Evolutionary conservation across 1,140 invertebrate genomes (phyloP), one percentile per base, ranked within the genome.

Genomic region (Orchesella cincta): DNA sequence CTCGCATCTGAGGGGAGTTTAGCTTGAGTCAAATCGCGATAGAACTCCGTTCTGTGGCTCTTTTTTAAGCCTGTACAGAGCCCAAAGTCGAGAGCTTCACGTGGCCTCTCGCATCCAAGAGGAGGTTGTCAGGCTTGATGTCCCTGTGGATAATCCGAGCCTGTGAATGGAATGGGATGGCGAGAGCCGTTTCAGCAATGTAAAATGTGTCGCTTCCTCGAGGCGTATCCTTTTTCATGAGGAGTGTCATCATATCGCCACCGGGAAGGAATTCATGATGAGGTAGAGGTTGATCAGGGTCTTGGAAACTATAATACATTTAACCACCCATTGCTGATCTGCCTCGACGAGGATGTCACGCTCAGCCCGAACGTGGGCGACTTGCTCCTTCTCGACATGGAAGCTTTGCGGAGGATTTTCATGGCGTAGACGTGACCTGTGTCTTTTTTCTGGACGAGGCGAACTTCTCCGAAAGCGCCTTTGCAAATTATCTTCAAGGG

Each of bases 341-440:
- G 98, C 98, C 87, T 99, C 97, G 12, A 98, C 98, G 35, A 99
- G 88, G 73, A 99, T 94, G 86, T 99, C 98, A 77, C 98, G 88
- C 88, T 99, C 98, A 12, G 98, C 98, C 83, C 98, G 89, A 2
- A 99, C 98, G 86, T 99, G 98, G 1, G 98, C 98, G 74, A 99
- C 93, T 88, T 99, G 98, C 88, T 99, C 98, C 85, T 99, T 99
- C 86, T 99, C 97, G 64, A 99, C 98, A 99, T 99, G 85, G 99
- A 98, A 18, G 95, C 94, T 86, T 99, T 99, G 76, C 97, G 89
- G 36, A 99, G 90, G 84, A 99, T 99, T 88, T 99, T 99, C 98
- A 99, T 99, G 18, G 98, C 98, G 87, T 99, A 99, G 29, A 99
- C 96, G 88, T 99, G 97, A 31, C 98, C 98, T 12, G 97, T 99